Percentiles rank a stretch among this genome's conserved stretches.
Conservation (phyloP, 2,113 vertebrate species). For the Chascanopsetta lugubris region DNA sequence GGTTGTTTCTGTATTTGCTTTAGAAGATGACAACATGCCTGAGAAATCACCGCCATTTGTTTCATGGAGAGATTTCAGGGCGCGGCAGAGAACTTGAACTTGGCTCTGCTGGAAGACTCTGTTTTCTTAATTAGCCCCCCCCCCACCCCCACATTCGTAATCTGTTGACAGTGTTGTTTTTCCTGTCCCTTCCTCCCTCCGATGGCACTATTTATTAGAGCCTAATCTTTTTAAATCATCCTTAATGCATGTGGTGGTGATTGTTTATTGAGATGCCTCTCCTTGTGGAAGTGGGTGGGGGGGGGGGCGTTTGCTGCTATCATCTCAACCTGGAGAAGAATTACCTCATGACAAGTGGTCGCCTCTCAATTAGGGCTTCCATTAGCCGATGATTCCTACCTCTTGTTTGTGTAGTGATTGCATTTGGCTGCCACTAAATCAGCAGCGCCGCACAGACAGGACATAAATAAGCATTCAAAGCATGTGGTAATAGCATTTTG, state of each 20-base stretch:
- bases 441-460: slow-evolving; percentile 80
- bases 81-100: slow-evolving; percentile 33
- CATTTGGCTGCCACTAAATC: slow-evolving; percentile 93
- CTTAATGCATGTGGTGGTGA: slow-evolving; percentile 90
- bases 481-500: slow-evolving; percentile 92
- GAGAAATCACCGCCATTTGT: slow-evolving; percentile 27
- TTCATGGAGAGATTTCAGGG: slow-evolving; percentile 13
- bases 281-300: slow-evolving; percentile 33
- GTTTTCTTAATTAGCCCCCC: slow-evolving; percentile 54
- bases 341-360: slow-evolving; percentile 90
- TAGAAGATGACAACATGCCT: slow-evolving; percentile 15
- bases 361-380: slow-evolving; percentile 91
- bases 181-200: slow-evolving; percentile 44
- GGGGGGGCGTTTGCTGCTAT: slow-evolving; percentile 41
- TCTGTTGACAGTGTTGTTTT: slow-evolving; percentile 68
- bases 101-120: slow-evolving; percentile 4
- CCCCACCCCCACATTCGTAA: too few relatives aligned
- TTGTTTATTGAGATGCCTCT: slow-evolving; percentile 90
- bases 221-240: slow-evolving; percentile 95
- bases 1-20: slow-evolving; percentile 26
- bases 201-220: slow-evolving; percentile 88
- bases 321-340: slow-evolving; percentile 83
- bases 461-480: slow-evolving; percentile 96
- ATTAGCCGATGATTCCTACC: slow-evolving; percentile 95
- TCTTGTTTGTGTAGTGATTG: slow-evolving; percentile 89